These are phyloP conservation scores for Otocyon megalotis DNA, from an alignment of 2,113 vertebrate genomes.

Conservation along the genomic window DNA sequence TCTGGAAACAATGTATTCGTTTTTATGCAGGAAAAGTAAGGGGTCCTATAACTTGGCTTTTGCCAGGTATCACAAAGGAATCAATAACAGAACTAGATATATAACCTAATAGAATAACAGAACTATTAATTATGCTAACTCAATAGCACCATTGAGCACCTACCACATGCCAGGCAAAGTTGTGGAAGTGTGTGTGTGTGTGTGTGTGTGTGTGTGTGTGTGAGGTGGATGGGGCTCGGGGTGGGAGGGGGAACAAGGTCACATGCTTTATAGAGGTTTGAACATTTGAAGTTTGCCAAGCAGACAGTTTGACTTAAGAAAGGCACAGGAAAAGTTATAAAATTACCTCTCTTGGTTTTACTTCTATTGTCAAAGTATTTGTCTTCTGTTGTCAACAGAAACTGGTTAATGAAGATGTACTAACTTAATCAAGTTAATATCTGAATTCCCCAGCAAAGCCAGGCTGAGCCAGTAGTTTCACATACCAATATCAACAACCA, in stretches of 20 bases:
- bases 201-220: no score
- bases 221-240: not conserved
- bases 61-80: not conserved
- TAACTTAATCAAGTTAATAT: not conserved
- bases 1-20: not conserved
- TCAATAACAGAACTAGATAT: not conserved
- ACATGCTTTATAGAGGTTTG: not conserved
- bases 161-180: not conserved
- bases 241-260: not conserved
- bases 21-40: slow-evolving; percentile 34
- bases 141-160: not conserved
- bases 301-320: not conserved
- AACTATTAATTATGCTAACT: not conserved
- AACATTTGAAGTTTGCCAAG: not conserved
- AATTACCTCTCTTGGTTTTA: not conserved
- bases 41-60: not conserved
- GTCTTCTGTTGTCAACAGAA: slow-evolving; percentile 35
- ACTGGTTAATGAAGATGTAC: slow-evolving; percentile 8
- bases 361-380: slow-evolving; percentile 13
- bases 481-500: not conserved
- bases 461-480: not conserved
- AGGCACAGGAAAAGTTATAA: not conserved
- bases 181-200: no score
- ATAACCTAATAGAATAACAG: not conserved
- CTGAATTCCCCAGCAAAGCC: not conserved